Evolutionary conservation across 2,113 vertebrate species (phyloP), one percentile per base, ranked within the genome.

Genomic region (Pionites leucogaster): DNA sequence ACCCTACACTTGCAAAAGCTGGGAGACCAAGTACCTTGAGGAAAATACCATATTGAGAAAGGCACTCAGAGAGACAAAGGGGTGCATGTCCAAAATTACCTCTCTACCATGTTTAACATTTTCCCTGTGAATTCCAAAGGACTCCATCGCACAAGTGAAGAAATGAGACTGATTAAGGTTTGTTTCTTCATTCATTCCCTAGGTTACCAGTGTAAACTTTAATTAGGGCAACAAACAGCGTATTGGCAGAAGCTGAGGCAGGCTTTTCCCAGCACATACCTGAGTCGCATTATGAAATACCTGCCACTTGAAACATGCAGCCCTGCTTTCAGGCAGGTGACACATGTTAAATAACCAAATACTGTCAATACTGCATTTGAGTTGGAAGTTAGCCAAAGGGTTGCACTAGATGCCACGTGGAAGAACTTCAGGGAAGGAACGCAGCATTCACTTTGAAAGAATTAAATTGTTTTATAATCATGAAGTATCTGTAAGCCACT

Each of bases 171-270:
- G 59, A 52, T 59, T 85, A 46, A 93, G 42, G 46, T 95, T 92
- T 84, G 77, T 92, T 93, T 93, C 68, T 79, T 85, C 82, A 87
- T 80, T 95, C 65, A 91, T 95, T 89, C 69, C 84, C 94, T 92
- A 72, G 86, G 86, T 83, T 93, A 94, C 95, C 27, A 1, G 18
- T 28, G 37, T 95, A 95, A 95, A 94, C 86, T 91, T 89, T 78
- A 76, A 94, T 93, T 92, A 93, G 53, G 29, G 27, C 49, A 84
- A 44, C 76, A 77, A 77, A 46, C 47, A 88, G 92, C 47, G 60
- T 68, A 84, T 17, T 11, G 1, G 44, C 62, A 44, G 57, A 39
- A 89, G 78, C 91, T 68, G 84, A 92, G 92, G 93, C 95, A 85
- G 78, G 53, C 37, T 91, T 96, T 87, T 91, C 89, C 57, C 91